Percentiles rank a stretch among this genome's conserved stretches.
These are phyloP conservation scores for Hydrozoanthus gracilis DNA, from an alignment of 92 coral and sea anemone genomes.

Conservation along the genomic window DNA sequence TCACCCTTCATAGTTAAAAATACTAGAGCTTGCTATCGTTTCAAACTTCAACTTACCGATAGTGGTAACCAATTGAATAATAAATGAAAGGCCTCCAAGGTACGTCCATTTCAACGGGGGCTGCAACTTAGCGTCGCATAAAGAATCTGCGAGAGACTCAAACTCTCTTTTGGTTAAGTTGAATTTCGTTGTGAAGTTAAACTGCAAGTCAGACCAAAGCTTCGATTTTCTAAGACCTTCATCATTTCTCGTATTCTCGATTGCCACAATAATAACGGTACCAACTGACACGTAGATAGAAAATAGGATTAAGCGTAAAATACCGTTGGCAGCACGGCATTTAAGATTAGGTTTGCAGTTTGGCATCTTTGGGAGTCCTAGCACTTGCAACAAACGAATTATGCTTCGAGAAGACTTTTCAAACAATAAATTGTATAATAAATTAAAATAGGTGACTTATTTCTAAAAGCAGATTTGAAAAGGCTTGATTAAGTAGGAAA, in stretches of 20 bases:
- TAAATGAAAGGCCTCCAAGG: neutral
- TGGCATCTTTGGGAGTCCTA: neutral
- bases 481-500: too few relatives aligned
- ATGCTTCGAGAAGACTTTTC: too few relatives aligned
- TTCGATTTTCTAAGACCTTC: conserved; percentile 1
- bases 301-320: neutral
- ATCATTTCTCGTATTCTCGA: conserved; percentile 13
- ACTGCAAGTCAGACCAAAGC: conserved; percentile 10
- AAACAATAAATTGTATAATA: too few relatives aligned
- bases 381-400: too few relatives aligned
- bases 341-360: neutral
- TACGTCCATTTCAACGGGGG: conserved; percentile 16
- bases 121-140: conserved; percentile 22
- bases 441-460: too few relatives aligned
- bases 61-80: conserved; percentile 23
- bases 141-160: neutral
- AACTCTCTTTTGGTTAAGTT: conserved; percentile 19
- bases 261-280: conserved; percentile 5
- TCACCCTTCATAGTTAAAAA: too few relatives aligned
- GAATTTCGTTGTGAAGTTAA: conserved; percentile 14
- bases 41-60: conserved; percentile 10
- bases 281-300: neutral
- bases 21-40: neutral
- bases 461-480: too few relatives aligned
- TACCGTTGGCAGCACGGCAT: neutral